A percentile compares a stretch with the other conserved stretches of the same genome.
Conservation (phyloP, 2,797 vertebrate species). For the Neosalanx taihuensis region DNA sequence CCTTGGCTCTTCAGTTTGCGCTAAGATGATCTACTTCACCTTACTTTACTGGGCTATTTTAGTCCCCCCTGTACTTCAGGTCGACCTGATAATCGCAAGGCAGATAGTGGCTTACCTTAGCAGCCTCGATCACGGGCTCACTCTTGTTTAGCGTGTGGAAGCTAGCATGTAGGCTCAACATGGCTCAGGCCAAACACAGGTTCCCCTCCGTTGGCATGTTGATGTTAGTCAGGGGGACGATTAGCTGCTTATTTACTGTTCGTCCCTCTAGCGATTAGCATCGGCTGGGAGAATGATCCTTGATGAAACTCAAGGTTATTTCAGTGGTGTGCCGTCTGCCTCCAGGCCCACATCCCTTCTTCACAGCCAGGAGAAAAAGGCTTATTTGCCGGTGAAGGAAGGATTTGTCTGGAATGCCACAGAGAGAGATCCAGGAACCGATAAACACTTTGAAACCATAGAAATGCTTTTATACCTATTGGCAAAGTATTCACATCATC, state of each 20-base stretch:
- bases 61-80: constrained; percentile 42
- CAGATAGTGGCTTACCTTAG: background rate
- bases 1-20: constrained; percentile 55
- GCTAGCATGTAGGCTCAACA: constrained; percentile 52
- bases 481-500: too few species aligned
- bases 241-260: constrained; percentile 75
- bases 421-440: constrained; percentile 25
- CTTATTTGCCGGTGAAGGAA: constrained; percentile 72
- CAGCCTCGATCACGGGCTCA: background rate
- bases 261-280: constrained; percentile 78
- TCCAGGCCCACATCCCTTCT: constrained; percentile 21
- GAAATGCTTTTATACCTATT: background rate
- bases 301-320: constrained; percentile 83
- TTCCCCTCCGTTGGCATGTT: constrained; percentile 67
- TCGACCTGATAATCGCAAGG: background rate
- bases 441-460: background rate
- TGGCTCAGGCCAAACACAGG: constrained; percentile 64
- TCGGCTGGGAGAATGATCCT: constrained; percentile 80
- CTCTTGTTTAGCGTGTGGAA: background rate
- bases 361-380: constrained; percentile 76
- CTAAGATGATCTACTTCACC: constrained; percentile 61
- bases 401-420: constrained; percentile 58
- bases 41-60: constrained; percentile 61
- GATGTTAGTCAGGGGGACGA: constrained; percentile 75
- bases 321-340: constrained; percentile 65